Evolutionary conservation across 2,113 vertebrate genomes (phyloP), one percentile per base, ranked within the genome.

Genomic region (Eira barbara): DNA sequence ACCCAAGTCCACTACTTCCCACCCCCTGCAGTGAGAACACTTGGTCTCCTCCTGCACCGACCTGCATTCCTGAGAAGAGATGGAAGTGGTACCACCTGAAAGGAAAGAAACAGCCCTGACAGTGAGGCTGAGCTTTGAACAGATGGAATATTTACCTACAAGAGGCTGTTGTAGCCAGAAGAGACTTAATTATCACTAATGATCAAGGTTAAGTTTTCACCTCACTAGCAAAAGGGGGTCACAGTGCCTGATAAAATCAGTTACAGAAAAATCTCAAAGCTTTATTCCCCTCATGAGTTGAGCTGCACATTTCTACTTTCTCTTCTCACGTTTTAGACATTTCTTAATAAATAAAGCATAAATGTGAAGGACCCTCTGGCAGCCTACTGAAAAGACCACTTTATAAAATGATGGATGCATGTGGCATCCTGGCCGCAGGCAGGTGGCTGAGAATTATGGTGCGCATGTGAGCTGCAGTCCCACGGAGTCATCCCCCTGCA

Each of bases 181-280:
- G 63, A 91, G 31, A 39, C 21, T 80, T 81, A 87, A 74, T 91
- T 93, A 85, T 74, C 29, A 63, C 73, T 92, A 82, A 96, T 39
- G 89, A 39, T 55, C 52, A 94, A 45, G 13, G 84, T 49, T 59
- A 47, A 36, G 42, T 93, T 97, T 89, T 86, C 20, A 89, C 8
- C 57, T 67, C 27, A 69, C 93, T 73, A 83, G 36, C n/a, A 95
- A 83, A 92, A 88, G 55, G 29, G 11, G 34, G 76, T 92, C 36
- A 65, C 1, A 18, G 61, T 71, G 0, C 20, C 79, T 96, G 73
- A 96, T 69, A 87, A 93, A 91, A 97, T 57, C 27, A 80, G 17
- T 63, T 89, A 73, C 11, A 82, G 39, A 90, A 93, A 94, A 80
- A 27, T 73, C 52, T 84, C 61, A 87, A 91, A 97, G 65, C 20